phyloP scores from a whole-genome alignment of 1,140 invertebrate genomes.

The Bombus ignitus region DNA sequence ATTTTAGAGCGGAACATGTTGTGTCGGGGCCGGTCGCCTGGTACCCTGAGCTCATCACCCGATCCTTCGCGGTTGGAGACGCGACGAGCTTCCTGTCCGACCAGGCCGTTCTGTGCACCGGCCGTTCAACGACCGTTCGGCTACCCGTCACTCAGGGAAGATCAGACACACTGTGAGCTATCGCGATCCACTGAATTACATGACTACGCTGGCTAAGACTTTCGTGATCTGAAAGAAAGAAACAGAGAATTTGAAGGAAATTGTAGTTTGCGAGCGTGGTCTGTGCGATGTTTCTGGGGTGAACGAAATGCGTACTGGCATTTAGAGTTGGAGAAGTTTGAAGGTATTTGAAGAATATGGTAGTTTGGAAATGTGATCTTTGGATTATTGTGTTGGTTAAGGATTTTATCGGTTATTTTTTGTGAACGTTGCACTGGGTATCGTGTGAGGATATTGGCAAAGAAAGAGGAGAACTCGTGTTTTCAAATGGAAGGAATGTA shows the following conservation, averaged over 20 bases:
- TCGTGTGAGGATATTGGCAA: too few relatives aligned
- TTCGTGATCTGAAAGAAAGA: neutral
- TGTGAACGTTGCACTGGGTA: too few relatives aligned
- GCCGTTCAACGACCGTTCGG: conserved; percentile 17
- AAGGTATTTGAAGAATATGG: too few relatives aligned
- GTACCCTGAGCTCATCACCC: conserved; percentile 75
- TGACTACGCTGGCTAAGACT: conserved; percentile 39
- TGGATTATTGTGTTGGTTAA: neutral
- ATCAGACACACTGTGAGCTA: neutral
- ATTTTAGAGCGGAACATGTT: conserved; percentile 93
- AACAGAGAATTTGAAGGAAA: neutral
- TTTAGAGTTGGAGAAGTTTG: too few relatives aligned
- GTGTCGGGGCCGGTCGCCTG: conserved; percentile 60
- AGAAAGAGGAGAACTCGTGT: too few relatives aligned
- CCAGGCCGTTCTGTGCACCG: neutral
- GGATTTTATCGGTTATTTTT: neutral
- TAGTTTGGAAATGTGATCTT: neutral
- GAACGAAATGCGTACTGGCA: too few relatives aligned
- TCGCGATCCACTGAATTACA: conserved; percentile 45
- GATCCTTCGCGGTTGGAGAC: conserved; percentile 32
- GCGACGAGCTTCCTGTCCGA: conserved; percentile 21
- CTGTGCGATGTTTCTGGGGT: too few relatives aligned
- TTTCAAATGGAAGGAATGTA: too few relatives aligned
- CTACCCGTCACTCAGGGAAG: conserved; percentile 28
- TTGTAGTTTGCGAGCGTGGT: too few relatives aligned